Base-by-base conservation (phyloP, 2,113 vertebrate genomes). In the Tragelaphus buxtoni region DNA sequence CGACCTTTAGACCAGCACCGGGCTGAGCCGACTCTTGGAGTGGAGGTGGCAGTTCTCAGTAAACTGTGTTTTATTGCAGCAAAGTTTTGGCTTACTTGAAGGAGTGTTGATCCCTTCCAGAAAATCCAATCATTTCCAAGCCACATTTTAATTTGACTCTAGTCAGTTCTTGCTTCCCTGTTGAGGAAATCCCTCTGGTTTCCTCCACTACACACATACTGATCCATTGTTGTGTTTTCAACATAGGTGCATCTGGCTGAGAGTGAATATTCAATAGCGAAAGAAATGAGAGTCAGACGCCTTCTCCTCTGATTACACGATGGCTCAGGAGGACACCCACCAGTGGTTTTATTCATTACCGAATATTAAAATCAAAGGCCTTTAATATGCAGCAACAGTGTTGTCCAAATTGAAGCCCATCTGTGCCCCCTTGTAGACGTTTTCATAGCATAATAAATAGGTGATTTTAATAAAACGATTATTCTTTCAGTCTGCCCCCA, bases 301-400 rank as follows among this genome's bases (percentile, higher is more conserved):
- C 72, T 82, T 96, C 90, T 93, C 61, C n/a, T 87, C 84, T 96
- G 94, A 97, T 97, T 96, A 92, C 94, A 96, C 65, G 95, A 96
- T 96, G 95, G 97, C 94, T 97, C 96, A 82, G 81, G 95, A 98
- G 95, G 96, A 97, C 96, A 96, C 94, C 90, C 90, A 97, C 88
- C 88, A 97, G 97, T 86, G 81, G 90, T 96, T 97, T 96, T 98
- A 96, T 96, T 98, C 96, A 97, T 97, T 96, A 97, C 24, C 97
- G 81, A 85, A 96, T 97, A 97, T 97, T 97, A 97, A 97, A 97
- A 95, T 92, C 93, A 96, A 97, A 97, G 92, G n/a, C 74, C 80
- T 96, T 97, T 95, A 92, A 94, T 97, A 97, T 97, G 84, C 95
- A 97, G 81, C 84, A 72, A 95, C 92, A 82, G 69, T 96, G 69